Percentiles rank a stretch among this genome's conserved stretches.
Conservation (phyloP, 2,888 invertebrate species). For the Tethea ocularis region DNA sequence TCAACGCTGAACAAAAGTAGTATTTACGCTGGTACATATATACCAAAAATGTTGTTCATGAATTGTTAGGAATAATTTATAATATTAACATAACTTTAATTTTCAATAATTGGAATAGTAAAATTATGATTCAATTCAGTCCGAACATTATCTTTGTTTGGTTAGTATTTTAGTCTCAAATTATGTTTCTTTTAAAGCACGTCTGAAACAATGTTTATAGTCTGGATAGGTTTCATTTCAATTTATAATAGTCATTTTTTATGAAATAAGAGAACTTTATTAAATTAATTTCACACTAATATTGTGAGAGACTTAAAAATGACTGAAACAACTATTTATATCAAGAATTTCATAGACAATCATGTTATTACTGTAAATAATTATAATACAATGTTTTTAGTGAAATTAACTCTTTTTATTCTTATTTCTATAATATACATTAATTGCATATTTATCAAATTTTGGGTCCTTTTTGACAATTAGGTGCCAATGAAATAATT, state of each 20-base stretch:
- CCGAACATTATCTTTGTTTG: no score
- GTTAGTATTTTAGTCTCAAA: no score
- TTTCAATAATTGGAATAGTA: constrained; percentile 6
- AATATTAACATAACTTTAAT: constrained; percentile 10
- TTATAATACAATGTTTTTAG: constrained; percentile 32
- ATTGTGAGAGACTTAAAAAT: constrained; percentile 24
- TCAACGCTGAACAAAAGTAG: constrained; percentile 47
- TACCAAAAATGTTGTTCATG: constrained; percentile 6
- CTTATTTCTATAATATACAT: constrained; percentile 78
- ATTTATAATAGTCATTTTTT: constrained; percentile 1
- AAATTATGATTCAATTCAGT: no score
- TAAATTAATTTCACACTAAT: constrained; percentile 7
- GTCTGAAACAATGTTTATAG: neutral
- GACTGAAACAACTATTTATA: constrained; percentile 50
- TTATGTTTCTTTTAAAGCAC: neutral
- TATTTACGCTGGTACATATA: constrained; percentile 3
- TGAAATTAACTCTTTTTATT: constrained; percentile 58
- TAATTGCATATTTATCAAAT: constrained; percentile 87
- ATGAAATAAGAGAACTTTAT: neutral
- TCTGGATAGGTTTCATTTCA: neutral
- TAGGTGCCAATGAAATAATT: constrained; percentile 87
- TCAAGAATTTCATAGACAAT: constrained; percentile 34
- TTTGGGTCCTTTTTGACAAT: constrained; percentile 86
- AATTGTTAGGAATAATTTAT: constrained; percentile 5
- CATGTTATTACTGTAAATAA: constrained; percentile 46